Base-by-base conservation (phyloP, 2,888 invertebrate species). In the Agonopterix subpropinquella region DNA sequence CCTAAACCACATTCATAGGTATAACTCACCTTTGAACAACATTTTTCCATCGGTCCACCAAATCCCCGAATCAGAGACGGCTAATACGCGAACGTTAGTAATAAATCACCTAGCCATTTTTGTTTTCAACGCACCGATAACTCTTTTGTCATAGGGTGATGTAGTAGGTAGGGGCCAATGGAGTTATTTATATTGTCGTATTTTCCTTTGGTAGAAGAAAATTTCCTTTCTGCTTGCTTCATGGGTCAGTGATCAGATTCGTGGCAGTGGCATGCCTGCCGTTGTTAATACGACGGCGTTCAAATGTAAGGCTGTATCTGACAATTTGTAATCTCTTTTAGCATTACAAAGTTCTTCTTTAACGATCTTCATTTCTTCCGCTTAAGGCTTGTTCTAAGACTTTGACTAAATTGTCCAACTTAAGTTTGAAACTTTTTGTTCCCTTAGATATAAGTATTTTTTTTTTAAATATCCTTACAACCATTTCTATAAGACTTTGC, bases 91-190 rank as follows among this genome's bases (percentile, higher is more conserved):
- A 57, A 55, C 65, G 67, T 69, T 72, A 56, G 63, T 65, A 62
- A 80, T 88, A 88, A 87, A 88, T 88, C 86, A 85, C 71, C 64
- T 75, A 73, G 84, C 81, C 88, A 88, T 88, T 88, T 88, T 87
- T 88, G 88, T 88, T 88, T 86, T 88, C 88, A 87, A 86, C 88
- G 88, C 86, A 87, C 85, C 87, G 85, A 87, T 88, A 88, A 88
- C 88, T 88, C 88, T 88, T 88, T 88, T 88, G 87, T 88, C 88
- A 87, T 86, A 81, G 84, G 85, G 88, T 83, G 87, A 85, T 83
- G 85, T 84, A 84, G 78, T 75, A 73, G 76, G 49, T 47, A 49
- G 49, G 49, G 49, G 36, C 45, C 49, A 70, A 84, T 86, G 77
- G 86, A 88, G 87, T 88, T 88, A 88, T 88, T 88, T 88, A 88